Conservation (phyloP, 2,888 invertebrate species). For the Microplitis manilae region DNA sequence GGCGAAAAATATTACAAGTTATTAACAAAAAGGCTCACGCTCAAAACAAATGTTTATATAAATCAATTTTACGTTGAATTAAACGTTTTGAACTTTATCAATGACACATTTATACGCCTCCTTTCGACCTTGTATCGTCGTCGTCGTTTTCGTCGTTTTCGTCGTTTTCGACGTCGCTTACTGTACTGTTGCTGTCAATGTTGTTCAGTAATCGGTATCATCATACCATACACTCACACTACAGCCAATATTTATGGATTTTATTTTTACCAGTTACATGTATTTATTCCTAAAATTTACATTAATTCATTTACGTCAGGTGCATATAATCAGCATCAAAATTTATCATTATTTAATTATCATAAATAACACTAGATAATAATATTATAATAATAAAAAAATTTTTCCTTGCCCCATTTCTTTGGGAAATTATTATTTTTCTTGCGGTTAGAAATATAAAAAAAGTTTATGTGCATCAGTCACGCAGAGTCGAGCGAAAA, state of each 20-base stretch:
- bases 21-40: background rate
- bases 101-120: constrained; percentile 8
- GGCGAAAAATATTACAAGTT: background rate
- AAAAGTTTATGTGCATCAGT: background rate
- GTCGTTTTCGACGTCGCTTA: background rate
- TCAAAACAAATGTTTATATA: constrained; percentile 5
- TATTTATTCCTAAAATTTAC: background rate
- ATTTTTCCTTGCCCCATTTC: background rate
- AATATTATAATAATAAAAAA: background rate
- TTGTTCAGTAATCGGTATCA: background rate
- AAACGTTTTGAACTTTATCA: constrained; percentile 10
- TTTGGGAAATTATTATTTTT: background rate
- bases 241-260: background rate
- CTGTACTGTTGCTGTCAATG: background rate
- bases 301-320: background rate
- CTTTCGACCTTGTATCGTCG: background rate
- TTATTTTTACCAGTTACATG: no score
- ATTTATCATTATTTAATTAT: background rate
- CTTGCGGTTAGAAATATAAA: background rate
- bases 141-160: background rate
- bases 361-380: background rate
- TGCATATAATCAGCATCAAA: background rate
- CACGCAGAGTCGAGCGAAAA: background rate
- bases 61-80: constrained; percentile 1
- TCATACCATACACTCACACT: background rate